Percentiles rank a stretch among this genome's conserved stretches.
Conservation (phyloP, 2,888 invertebrate genomes). For the Mesorhabditis spiculigera region DNA sequence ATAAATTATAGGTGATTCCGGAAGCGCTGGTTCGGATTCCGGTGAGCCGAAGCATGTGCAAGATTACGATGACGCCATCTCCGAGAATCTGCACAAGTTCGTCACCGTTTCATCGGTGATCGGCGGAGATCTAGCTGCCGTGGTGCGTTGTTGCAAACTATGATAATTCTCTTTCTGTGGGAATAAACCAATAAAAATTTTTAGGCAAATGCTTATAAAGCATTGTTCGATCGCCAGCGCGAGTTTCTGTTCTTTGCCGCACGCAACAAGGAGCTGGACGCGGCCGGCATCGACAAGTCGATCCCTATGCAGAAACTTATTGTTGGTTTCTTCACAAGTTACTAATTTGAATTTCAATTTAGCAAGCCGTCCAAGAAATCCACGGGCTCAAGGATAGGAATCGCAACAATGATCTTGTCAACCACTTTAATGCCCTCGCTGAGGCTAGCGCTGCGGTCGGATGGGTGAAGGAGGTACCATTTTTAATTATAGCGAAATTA, state of each 20-base stretch:
- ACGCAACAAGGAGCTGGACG: slow-evolving; percentile 65
- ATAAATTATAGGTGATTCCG: slow-evolving; percentile 16
- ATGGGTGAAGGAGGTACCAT: slow-evolving; percentile 83
- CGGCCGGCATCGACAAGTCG: slow-evolving; percentile 71
- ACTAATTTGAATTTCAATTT: not conserved
- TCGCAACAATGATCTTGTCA: slow-evolving; percentile 79
- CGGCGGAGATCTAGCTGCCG: slow-evolving; percentile 48
- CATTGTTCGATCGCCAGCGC: slow-evolving; percentile 71
- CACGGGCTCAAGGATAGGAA: slow-evolving; percentile 85
- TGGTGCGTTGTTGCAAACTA: slow-evolving; percentile 21
- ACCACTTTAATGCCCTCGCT: slow-evolving; percentile 90
- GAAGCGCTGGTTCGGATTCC: slow-evolving; percentile 18
- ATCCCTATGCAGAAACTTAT: slow-evolving; percentile 7
- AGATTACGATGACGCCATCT: slow-evolving; percentile 48
- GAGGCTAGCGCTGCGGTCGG: slow-evolving; percentile 90
- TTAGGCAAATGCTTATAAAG: not conserved
- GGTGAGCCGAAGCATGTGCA: slow-evolving; percentile 45
- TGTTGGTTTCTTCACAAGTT: not conserved
- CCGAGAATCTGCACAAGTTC: slow-evolving; percentile 37
- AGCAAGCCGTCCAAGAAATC: slow-evolving; percentile 57
- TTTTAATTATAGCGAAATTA: not conserved
- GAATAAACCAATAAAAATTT: not conserved
- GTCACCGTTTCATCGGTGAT: slow-evolving; percentile 37
- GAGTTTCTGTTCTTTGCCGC: slow-evolving; percentile 76
- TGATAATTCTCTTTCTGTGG: too few species aligned